A percentile compares a stretch with the other conserved stretches of the same genome.
Evolutionary conservation across 2,113 vertebrate species (phyloP).

Genomic region (Nicator chloris): DNA sequence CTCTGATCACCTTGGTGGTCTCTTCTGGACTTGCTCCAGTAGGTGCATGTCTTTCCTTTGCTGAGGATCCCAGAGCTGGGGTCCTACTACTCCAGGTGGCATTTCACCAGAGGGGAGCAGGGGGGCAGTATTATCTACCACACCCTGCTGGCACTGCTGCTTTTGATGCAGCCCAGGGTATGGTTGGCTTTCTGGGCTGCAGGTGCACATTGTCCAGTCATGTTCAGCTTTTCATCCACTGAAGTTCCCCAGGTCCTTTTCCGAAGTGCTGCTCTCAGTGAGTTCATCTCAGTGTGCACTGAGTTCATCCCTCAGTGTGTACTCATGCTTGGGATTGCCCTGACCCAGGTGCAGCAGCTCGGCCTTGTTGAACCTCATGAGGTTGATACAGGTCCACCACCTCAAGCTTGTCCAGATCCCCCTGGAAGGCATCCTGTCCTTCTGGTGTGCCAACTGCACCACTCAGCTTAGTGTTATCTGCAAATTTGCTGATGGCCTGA

Average conservation of each 20-base stretch:
- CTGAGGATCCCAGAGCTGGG: neutral
- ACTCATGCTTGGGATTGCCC: neutral
- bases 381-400: neutral
- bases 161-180: neutral
- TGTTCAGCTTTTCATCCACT: neutral
- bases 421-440: neutral
- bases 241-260: neutral
- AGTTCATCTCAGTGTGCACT: too few relatives aligned
- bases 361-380: neutral
- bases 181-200: neutral
- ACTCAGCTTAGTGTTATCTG: neutral
- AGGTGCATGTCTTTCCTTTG: neutral
- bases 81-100: neutral
- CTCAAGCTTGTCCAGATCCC: neutral
- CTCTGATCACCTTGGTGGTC: neutral
- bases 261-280: neutral
- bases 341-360: neutral
- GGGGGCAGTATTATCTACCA: neutral
- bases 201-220: fast-evolving
- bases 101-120: neutral
- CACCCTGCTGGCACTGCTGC: neutral
- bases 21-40: neutral
- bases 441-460: neutral
- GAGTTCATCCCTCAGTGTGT: neutral
- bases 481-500: neutral